Evolutionary conservation across 2,888 invertebrate species (phyloP).

Genomic region (Lepidonotus clava): DNA sequence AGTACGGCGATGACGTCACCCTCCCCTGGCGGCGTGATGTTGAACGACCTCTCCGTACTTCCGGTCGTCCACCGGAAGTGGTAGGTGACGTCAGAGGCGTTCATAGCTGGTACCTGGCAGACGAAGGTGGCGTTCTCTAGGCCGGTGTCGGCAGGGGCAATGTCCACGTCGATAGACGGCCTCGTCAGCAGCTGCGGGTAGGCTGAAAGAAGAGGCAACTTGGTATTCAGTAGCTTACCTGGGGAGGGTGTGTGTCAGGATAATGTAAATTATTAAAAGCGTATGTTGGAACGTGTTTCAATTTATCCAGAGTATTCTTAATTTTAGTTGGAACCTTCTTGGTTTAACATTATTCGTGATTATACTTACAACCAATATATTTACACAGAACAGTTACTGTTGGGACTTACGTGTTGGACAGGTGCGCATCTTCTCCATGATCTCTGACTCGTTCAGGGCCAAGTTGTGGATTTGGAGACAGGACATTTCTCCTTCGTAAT

Average conservation of each 20-base stretch:
- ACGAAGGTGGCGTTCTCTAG: background rate
- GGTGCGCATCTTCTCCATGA: conserved; percentile 16
- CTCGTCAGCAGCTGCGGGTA: background rate
- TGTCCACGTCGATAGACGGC: background rate
- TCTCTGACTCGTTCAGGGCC: conserved; percentile 39
- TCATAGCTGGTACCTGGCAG: background rate
- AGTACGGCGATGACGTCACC: background rate
- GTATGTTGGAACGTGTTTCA: too few species aligned
- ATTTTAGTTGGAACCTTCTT: too few species aligned
- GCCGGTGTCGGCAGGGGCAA: background rate
- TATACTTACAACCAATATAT: too few species aligned
- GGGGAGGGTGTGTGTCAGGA: too few species aligned
- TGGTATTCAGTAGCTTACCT: too few species aligned
- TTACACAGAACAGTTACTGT: too few species aligned
- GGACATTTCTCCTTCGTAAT: conserved; percentile 37
- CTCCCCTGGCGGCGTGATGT: background rate
- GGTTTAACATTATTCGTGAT: too few species aligned
- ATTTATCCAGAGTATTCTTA: too few species aligned
- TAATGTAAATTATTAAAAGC: too few species aligned
- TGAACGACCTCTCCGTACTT: background rate
- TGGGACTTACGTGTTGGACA: conserved; percentile 54
- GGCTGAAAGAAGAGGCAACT: background rate
- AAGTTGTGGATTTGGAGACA: conserved; percentile 55
- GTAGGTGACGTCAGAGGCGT: background rate
- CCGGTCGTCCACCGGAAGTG: background rate